Conservation (phyloP, 2,113 vertebrate genomes). For the Rhineura floridana region DNA sequence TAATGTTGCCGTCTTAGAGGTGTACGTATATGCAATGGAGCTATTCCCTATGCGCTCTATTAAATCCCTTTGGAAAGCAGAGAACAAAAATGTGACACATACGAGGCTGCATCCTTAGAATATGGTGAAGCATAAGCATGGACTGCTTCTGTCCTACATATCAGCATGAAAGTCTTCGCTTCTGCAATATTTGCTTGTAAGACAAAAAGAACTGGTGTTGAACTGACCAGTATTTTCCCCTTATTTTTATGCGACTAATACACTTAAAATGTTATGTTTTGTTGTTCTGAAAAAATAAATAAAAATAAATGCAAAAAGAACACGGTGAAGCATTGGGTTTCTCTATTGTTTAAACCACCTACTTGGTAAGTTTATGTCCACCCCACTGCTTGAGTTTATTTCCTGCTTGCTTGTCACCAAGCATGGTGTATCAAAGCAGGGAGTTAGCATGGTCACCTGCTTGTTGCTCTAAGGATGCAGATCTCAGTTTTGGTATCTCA, state of each 20-base stretch:
- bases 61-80: neutral
- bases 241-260: too few species aligned
- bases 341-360: neutral
- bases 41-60: neutral
- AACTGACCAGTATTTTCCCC: too few species aligned
- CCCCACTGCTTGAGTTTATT: neutral
- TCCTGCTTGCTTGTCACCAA: neutral
- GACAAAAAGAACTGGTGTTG: too few species aligned
- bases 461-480: too few species aligned
- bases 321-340: neutral
- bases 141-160: too few species aligned
- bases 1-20: neutral
- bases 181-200: too few species aligned
- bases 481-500: neutral
- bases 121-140: neutral
- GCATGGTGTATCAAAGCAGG: neutral
- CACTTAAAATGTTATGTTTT: too few species aligned
- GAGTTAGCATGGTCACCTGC: neutral
- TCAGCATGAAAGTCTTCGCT: too few species aligned
- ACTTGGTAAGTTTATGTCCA: too few species aligned
- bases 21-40: neutral
- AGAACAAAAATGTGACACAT: neutral
- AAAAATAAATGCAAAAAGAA: too few species aligned
- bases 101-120: neutral
- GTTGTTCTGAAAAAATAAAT: too few species aligned